Conservation (phyloP, 30 jellyfish, hydroid and myxozoan genomes). For the Sanderia malayensis region DNA sequence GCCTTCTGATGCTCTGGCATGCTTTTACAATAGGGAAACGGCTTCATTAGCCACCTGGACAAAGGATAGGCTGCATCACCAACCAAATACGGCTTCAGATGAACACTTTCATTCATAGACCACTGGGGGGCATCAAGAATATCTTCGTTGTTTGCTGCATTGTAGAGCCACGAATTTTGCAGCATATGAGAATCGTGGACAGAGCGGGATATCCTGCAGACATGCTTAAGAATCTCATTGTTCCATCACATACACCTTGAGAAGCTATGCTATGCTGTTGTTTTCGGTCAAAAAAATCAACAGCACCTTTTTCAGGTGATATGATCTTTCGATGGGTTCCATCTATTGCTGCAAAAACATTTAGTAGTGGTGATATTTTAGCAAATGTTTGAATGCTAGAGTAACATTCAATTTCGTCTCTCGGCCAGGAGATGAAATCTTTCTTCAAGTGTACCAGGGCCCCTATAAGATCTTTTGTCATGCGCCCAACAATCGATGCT, state of each 20-base stretch:
- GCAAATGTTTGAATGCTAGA: not conserved
- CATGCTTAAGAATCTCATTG: conserved; percentile 19
- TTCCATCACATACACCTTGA: conserved; percentile 37
- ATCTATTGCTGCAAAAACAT: conserved; percentile 27
- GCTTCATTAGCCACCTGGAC: conserved; percentile 29
- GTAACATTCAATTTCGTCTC: not conserved
- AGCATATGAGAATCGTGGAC: conserved; percentile 8
- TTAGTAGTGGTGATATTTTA: conserved; percentile 9
- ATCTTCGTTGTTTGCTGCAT: not conserved
- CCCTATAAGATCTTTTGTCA: conserved; percentile 20
- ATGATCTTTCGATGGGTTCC: conserved; percentile 12
- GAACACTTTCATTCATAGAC: not conserved
- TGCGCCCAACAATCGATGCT: conserved; percentile 18
- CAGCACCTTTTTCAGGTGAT: conserved; percentile 18
- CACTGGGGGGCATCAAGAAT: not conserved
- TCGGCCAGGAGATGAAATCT: conserved; percentile 5
- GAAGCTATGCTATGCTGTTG: conserved; percentile 20
- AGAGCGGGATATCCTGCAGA: conserved; percentile 29
- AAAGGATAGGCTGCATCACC: conserved; percentile 48
- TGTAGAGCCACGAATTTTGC: conserved; percentile 16
- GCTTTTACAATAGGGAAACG: not conserved
- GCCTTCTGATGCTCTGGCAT: not conserved
- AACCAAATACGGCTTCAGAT: conserved; percentile 10
- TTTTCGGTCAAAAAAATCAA: conserved; percentile 20
- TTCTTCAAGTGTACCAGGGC: not conserved